Evolutionary conservation across 2,113 vertebrate species (phyloP), one percentile per base, ranked within the genome.

Genomic region (Calcarius ornatus): DNA sequence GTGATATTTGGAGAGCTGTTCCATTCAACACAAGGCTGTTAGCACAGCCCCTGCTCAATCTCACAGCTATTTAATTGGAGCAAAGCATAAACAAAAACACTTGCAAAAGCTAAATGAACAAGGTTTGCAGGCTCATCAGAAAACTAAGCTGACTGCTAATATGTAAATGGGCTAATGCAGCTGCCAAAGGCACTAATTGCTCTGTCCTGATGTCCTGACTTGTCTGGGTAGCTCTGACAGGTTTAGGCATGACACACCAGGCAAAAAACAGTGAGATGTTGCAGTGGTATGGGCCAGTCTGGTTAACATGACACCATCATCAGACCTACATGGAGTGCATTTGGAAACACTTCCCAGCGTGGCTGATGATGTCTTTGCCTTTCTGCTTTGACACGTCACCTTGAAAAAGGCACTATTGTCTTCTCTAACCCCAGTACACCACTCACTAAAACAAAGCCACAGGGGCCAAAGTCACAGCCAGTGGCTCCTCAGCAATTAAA

Each of bases 111-210:
- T 61, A 87, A 87, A 81, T 53, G 63, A 81, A 75, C 31, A 83
- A 93, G 42, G 86, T 88, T 91, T 92, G 90, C 80, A 81, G 61
- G 40, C 86, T 96, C 83, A 94, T 94, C 88, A 89, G 77, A 91
- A 94, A 95, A 50, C 37, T 12, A 51, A 72, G 68, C 85, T 86
- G 86, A 86, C 61, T 86, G 80, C 65, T 88, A 86, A 61, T 69
- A 95, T 59, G 66, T 80, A 94, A 94, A 93, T 82, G 15, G 33
- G 0, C 27, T 79, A 73, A 22, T n/a, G 43, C 80, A 94, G 69
- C 86, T 91, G 95, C 95, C 86, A 88, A 64, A 78, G 57, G 72
- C 51, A 31, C 35, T 91, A 78, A 92, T 47, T 76, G 72, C 61
- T 88, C 69, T 71, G 65, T 91, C 90, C 69, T 14, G 1, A 21